Base-by-base conservation (phyloP, 2,797 vertebrate species). In the Rhynchonycteris naso region DNA sequence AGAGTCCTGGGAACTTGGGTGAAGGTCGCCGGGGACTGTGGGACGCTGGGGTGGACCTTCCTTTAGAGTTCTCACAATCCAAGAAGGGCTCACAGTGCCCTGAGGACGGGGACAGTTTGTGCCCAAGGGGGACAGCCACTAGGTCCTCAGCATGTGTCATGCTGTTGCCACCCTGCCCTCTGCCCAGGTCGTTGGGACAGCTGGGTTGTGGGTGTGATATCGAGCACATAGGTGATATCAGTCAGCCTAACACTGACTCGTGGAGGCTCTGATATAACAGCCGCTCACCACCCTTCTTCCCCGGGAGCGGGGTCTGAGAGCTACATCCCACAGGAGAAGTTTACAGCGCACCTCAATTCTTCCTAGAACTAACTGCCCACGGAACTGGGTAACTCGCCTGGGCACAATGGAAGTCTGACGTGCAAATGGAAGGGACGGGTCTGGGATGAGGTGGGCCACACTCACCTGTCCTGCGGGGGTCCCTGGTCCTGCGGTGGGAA, bases 391-490 rank as follows among this genome's bases (percentile, higher is more conserved):
- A 30, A 10, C 30, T 79, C 30, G 30, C 50, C 38, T 12, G 33
- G 63, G 69, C 63, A 8, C 18, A 10, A 5, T 19, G 18, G 16
- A 56, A 7, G 35, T 26, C 13, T 30, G 72, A 56, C n/a, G 7
- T 8, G 84, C 71, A 68, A 28, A 78, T 74, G 4, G 19, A 21
- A n/a, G 68, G 33, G 65, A 7, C 38, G 71, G 35, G 26, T 10
- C 63, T 7, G 74, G 74, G 24, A 21, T 1, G 2, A 1, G 3
- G 16, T 15, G 6, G 30, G 0, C 61, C 1, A 35, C 65, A 97
- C 95, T 98, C 98, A 98, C 98, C 98, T 98, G 97, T 91, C 71
- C 93, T 10, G 15, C 30, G 2, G 0, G 16, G n/a, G n/a, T n/a
- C 50, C 13, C 30, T 2, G 65, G 93, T 83, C 58, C 58, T 1